Evolutionary conservation across 2,888 invertebrate species (phyloP), one percentile per base, ranked within the genome.

Genomic region (Drepanosiphum platanoidis): DNA sequence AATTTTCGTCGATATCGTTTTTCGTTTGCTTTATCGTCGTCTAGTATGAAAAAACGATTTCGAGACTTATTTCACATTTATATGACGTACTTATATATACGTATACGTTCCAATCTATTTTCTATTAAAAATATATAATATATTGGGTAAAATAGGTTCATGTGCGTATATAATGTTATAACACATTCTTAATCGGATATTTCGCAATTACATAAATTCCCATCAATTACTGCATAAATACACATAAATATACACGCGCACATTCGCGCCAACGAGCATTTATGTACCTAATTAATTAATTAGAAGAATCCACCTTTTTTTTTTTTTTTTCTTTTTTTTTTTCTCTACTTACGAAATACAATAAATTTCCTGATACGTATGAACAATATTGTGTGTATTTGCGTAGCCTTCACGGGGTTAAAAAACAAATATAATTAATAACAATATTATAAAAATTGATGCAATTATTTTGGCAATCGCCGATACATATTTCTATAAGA

Each of bases 391-490:
- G 8, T 1, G 22, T 32, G 52, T 32, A 7, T n/a, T 46, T 46
- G 27, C 4, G 15, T 74, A 52, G 46, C 22, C 3, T 74, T 52
- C 5, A 34, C 34, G n/a, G 22, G 5, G 52, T 52, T 75, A n/a
- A 52, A 75, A 52, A n/a, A 58, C 30, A 75, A 34, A n/a, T 15
- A 52, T n/a, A 34, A 8, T 15, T 9, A 15, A 75, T 61, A 75
- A 75, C 18, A 72, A 72, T 72, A 34, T 42, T 75, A 58, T 34
- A 58, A 34, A 58, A 58, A 58, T 75, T 27, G 58, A 58, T 58
- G 36, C 75, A 75, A 75, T 75, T 78, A 64, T 78, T 39, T 78
- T 64, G 64, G 64, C 61, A 78, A 78, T 78, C 77, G 34, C 39
- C n/a, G 27, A 22, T 78, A 39, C 64, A n/a, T n/a, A n/a, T n/a